Conservation (phyloP, 1,140 invertebrate species). For the Drosophila sechellia region DNA sequence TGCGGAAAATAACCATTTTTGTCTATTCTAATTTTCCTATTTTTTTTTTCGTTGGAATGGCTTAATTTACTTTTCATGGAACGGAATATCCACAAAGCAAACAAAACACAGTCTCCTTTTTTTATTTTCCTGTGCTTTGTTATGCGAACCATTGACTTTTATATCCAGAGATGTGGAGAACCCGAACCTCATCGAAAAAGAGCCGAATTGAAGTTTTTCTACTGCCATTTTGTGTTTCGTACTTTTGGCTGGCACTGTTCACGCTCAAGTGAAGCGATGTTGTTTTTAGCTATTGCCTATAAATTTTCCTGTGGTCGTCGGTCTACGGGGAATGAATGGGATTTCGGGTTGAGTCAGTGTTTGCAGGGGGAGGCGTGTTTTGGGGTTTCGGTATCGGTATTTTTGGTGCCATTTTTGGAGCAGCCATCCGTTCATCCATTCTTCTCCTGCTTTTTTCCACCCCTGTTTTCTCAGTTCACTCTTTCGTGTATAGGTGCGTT, state of each 20-base stretch:
- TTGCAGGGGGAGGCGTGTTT: not conserved
- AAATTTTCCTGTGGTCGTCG: constrained; percentile 65
- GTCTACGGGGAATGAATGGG: constrained; percentile 40
- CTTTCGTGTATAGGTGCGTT: constrained; percentile 38
- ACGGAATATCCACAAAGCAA: constrained; percentile 40
- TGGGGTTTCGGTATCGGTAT: constrained; percentile 41
- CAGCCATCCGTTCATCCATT: constrained; percentile 39
- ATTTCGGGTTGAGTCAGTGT: constrained; percentile 47
- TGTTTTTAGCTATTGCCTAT: constrained; percentile 74
- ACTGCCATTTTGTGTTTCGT: constrained; percentile 21
- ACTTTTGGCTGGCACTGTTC: constrained; percentile 67
- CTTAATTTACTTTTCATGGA: constrained; percentile 78
- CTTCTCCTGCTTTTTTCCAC: constrained; percentile 3
- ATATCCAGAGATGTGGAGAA: constrained; percentile 50
- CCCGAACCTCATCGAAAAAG: constrained; percentile 34
- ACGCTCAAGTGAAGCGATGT: constrained; percentile 78
- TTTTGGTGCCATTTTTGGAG: constrained; percentile 56
- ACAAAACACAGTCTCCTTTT: constrained; percentile 24
- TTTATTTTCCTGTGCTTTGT: constrained; percentile 49
- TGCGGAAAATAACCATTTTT: constrained; percentile 34
- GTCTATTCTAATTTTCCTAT: constrained; percentile 49
- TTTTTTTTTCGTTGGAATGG: constrained; percentile 46
- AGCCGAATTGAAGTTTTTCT: constrained; percentile 31
- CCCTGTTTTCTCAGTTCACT: constrained; percentile 4
- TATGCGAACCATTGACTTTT: constrained; percentile 71